phyloP scores from a whole-genome alignment of 2,888 invertebrate species.

The Chloroclystis v-ata region DNA sequence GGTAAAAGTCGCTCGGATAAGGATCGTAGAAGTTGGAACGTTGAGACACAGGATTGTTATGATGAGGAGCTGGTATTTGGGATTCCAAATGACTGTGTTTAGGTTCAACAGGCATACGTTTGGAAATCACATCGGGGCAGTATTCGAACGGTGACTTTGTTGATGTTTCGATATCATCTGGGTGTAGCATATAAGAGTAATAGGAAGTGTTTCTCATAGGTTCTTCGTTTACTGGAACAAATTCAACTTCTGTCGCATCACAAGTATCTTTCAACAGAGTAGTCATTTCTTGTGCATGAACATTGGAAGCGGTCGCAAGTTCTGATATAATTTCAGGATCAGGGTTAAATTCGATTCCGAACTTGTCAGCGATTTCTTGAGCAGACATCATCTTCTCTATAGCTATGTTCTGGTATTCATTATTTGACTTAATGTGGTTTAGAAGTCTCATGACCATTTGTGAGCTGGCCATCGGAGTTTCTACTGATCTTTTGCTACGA shows the following conservation, averaged over 20 bases:
- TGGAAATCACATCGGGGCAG: conserved; percentile 20
- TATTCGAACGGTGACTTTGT: conserved; percentile 27
- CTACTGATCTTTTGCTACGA: conserved; percentile 55
- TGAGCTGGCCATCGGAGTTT: conserved; percentile 62
- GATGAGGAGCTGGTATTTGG: conserved; percentile 47
- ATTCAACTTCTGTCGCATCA: conserved; percentile 34
- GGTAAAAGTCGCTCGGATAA: conserved; percentile 45
- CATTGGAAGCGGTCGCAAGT: conserved; percentile 56
- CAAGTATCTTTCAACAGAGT: conserved; percentile 51
- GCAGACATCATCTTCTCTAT: conserved; percentile 73
- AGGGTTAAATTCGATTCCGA: conserved; percentile 60
- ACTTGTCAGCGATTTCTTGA: conserved; percentile 70
- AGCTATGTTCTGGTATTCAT: conserved; percentile 69
- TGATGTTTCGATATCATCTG: conserved; percentile 31
- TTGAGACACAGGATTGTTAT: conserved; percentile 46
- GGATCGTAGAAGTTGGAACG: conserved; percentile 58
- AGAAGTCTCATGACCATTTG: conserved; percentile 57
- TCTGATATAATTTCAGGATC: conserved; percentile 63
- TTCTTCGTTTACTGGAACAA: conserved; percentile 31
- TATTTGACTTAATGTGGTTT: conserved; percentile 64
- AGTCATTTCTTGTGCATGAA: conserved; percentile 59
- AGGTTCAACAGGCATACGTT: conserved; percentile 30
- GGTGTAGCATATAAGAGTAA: conserved; percentile 35
- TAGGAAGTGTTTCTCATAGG: conserved; percentile 35
- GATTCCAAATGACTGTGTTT: conserved; percentile 47